Percentiles rank a stretch among this genome's conserved stretches.
These are phyloP conservation scores for Hylaeus anthracinus DNA, from an alignment of 1,140 invertebrate species.

Conservation along the genomic window DNA sequence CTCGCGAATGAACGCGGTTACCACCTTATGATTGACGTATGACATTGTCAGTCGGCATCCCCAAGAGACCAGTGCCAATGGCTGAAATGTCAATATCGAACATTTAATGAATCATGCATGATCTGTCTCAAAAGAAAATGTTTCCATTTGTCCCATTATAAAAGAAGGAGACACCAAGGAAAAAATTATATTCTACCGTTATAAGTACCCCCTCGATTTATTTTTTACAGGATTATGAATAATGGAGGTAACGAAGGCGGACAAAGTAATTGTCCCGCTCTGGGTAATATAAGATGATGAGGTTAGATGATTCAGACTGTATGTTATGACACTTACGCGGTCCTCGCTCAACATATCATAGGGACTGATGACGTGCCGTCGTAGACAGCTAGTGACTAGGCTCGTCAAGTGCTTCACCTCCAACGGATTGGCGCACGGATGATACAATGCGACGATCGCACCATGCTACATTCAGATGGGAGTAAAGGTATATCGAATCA, in stretches of 20 bases:
- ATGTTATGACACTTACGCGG: slow-evolving; percentile 79
- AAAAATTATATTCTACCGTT: too few species aligned
- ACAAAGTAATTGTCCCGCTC: too few species aligned
- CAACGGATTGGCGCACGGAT: slow-evolving; percentile 90
- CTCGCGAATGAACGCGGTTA: slow-evolving; percentile 85
- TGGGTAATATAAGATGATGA: too few species aligned
- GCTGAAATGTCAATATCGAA: slow-evolving; percentile 79
- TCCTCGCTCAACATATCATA: slow-evolving; percentile 83
- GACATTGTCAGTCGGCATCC: slow-evolving; percentile 88
- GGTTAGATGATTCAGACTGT: too few species aligned
- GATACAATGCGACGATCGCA: slow-evolving; percentile 91
- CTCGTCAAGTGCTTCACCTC: slow-evolving; percentile 85
- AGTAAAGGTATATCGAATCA: not conserved
- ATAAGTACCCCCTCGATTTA: too few species aligned
- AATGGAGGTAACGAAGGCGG: too few species aligned
- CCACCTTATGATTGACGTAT: slow-evolving; percentile 83
- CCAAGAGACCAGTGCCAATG: slow-evolving; percentile 90
- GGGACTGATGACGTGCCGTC: slow-evolving; percentile 91
- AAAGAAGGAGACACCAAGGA: too few species aligned
- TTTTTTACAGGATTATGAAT: too few species aligned
- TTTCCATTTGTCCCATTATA: too few species aligned
- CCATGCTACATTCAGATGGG: slow-evolving; percentile 84
- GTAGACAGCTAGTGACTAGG: slow-evolving; percentile 87
- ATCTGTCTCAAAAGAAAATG: too few species aligned
- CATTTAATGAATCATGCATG: slow-evolving; percentile 42